phyloP scores from a whole-genome alignment of 2,113 vertebrate species.

The Procapra przewalskii region DNA sequence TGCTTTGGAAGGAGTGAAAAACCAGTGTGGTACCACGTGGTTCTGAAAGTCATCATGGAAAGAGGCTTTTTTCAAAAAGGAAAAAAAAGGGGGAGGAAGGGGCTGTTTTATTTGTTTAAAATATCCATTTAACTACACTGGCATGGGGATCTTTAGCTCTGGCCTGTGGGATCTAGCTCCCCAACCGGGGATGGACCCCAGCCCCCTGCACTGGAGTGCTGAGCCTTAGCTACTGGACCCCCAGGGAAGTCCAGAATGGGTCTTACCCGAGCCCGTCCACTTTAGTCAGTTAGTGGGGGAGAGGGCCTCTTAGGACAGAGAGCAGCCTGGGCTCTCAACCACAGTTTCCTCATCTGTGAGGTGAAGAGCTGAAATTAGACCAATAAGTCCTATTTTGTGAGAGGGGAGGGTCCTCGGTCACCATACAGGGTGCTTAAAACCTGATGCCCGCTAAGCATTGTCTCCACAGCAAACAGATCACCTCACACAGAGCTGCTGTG shows the following conservation, averaged over 20 bases:
- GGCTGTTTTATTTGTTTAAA: neutral
- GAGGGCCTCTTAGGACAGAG: neutral
- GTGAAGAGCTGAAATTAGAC: neutral
- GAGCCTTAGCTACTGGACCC: neutral
- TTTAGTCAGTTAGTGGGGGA: neutral
- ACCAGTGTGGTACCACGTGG: neutral
- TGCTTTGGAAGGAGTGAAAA: neutral
- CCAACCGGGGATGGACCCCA: neutral
- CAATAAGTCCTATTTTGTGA: neutral
- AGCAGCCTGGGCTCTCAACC: neutral
- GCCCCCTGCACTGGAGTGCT: neutral
- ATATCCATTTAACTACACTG: neutral
- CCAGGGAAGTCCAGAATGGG: neutral
- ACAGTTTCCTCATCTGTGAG: neutral
- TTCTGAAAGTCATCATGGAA: neutral
- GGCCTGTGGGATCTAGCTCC: neutral
- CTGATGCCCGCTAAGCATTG: too few relatives aligned
- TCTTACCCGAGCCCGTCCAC: fast-evolving
- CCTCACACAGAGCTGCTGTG: neutral
- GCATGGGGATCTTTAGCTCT: neutral
- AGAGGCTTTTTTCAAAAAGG: neutral
- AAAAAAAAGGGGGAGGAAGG: neutral
- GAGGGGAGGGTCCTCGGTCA: neutral
- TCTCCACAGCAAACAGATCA: neutral
- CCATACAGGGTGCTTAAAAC: neutral